These are phyloP conservation scores for Glossophaga mutica DNA, from an alignment of 2,797 vertebrate genomes.

Conservation along the genomic window DNA sequence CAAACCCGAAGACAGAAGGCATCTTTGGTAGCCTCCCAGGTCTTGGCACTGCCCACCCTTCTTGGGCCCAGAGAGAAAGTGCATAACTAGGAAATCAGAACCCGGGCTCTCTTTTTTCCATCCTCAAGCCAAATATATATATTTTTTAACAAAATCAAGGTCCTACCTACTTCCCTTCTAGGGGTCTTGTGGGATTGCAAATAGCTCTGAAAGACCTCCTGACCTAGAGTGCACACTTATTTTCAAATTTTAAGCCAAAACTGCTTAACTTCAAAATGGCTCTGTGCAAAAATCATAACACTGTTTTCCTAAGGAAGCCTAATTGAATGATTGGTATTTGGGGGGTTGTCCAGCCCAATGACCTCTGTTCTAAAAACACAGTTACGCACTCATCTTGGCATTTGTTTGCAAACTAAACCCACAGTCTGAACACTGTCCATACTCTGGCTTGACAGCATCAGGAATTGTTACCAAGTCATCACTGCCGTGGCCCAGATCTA, in stretches of 20 bases:
- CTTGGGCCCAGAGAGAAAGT: neutral
- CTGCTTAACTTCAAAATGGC: slow-evolving; percentile 34
- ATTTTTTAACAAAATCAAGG: neutral
- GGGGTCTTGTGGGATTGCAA: neutral
- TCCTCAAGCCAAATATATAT: neutral
- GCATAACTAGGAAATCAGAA: neutral
- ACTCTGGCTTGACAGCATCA: neutral
- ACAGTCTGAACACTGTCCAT: neutral
- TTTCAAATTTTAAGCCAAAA: slow-evolving; percentile 40
- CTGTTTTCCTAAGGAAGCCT: slow-evolving; percentile 30
- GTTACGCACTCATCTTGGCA: neutral
- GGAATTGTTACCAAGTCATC: neutral
- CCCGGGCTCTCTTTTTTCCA: neutral
- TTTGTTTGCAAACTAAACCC: slow-evolving; percentile 29
- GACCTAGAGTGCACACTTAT: neutral
- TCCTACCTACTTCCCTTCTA: neutral
- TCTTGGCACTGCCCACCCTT: neutral
- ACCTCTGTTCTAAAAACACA: slow-evolving; percentile 31
- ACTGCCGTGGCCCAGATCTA: too few species aligned
- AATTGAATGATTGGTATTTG: slow-evolving; percentile 12
- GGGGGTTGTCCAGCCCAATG: slow-evolving; percentile 27
- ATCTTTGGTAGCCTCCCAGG: neutral
- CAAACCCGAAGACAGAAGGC: neutral
- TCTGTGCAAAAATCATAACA: slow-evolving; percentile 33
- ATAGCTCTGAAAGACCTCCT: neutral